Evolutionary conservation across 2,888 invertebrate species (phyloP).

Genomic region (Herminia tarsipennalis): DNA sequence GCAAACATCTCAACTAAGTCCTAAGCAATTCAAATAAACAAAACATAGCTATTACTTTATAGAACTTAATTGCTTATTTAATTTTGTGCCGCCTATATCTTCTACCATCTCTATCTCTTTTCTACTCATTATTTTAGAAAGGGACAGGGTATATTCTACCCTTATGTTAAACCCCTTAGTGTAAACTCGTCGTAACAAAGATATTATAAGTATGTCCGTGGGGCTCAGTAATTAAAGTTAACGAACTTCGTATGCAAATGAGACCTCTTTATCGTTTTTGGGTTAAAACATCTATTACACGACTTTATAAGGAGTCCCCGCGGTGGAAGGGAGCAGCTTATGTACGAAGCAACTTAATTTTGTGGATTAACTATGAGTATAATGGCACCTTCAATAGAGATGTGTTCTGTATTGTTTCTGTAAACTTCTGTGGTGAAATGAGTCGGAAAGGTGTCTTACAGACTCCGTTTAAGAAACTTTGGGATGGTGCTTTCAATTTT

Average conservation of each 20-base stretch:
- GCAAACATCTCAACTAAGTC: conserved; percentile 3
- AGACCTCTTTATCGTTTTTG: conserved; percentile 68
- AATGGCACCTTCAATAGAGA: conserved; percentile 36
- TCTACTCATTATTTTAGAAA: neutral
- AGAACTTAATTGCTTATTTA: conserved; percentile 29
- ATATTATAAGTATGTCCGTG: conserved; percentile 57
- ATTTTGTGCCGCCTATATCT: conserved; percentile 27
- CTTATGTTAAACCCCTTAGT: conserved; percentile 34
- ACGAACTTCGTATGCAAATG: conserved; percentile 68
- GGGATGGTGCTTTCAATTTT: too few species aligned
- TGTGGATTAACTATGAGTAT: conserved; percentile 42
- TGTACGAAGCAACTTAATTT: conserved; percentile 48
- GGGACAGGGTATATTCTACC: conserved; percentile 19
- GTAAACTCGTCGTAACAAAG: conserved; percentile 43
- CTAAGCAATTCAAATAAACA: conserved; percentile 25
- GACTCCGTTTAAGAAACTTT: too few species aligned
- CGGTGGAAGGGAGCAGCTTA: conserved; percentile 43
- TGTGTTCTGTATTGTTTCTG: conserved; percentile 2
- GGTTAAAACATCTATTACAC: conserved; percentile 64
- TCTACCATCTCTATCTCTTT: conserved; percentile 10
- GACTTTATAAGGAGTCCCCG: conserved; percentile 60
- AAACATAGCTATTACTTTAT: conserved; percentile 25
- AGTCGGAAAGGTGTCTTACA: too few species aligned
- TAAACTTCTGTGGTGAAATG: too few species aligned
- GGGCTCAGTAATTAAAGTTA: conserved; percentile 66